Evolutionary conservation across 1,140 invertebrate species (phyloP).

Genomic region (Steinernema feltiae): DNA sequence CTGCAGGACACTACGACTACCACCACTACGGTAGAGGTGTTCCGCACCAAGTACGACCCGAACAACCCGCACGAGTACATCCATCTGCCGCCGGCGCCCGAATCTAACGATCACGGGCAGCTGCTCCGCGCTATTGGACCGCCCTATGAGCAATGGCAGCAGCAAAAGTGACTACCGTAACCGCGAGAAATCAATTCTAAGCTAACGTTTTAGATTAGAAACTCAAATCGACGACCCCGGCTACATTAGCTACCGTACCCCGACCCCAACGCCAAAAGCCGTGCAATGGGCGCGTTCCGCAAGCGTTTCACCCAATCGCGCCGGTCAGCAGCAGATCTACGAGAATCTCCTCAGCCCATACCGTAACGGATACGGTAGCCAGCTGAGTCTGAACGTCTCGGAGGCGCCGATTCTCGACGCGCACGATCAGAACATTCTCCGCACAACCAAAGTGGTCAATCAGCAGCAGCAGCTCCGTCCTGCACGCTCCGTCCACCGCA

Average conservation of each 20-base stretch:
- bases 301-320: not conserved
- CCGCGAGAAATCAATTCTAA: not conserved
- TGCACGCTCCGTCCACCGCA: not conserved
- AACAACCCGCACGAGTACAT: not conserved
- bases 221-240: not conserved
- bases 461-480: not conserved
- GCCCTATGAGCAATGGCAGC: not conserved
- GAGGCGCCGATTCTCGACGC: not conserved
- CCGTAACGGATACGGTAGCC: not conserved
- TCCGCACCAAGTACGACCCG: not conserved
- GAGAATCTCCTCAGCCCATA: not conserved
- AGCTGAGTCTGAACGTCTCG: not conserved
- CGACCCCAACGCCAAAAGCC: not conserved
- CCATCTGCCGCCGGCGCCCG: not conserved
- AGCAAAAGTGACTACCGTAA: not conserved
- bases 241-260: not conserved
- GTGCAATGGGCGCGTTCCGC: not conserved
- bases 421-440: conserved; percentile 1
- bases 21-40: conserved; percentile 10
- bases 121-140: not conserved
- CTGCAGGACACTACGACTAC: conserved; percentile 5
- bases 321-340: not conserved
- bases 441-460: not conserved
- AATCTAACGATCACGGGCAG: not conserved
- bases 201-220: not conserved